Evolutionary conservation across 2,888 invertebrate species (phyloP), one percentile per base, ranked within the genome.

Genomic region (Teleogryllus oceanicus): DNA sequence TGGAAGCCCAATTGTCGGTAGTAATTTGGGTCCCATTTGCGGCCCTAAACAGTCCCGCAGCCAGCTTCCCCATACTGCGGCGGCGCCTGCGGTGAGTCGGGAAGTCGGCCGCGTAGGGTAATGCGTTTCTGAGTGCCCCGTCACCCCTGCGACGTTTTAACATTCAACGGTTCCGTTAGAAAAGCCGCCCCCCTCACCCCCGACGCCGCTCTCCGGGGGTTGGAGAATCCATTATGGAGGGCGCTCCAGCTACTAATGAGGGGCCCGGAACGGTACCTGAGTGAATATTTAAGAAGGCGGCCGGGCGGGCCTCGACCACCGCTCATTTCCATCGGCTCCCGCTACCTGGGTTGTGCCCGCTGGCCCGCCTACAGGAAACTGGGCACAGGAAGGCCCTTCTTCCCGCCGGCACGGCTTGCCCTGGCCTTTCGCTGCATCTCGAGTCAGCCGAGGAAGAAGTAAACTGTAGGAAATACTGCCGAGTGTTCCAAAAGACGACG

Each of bases 71-170:
- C 24, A 37, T 37, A 37, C 2, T 1, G 51, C 62, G 62, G 18
- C 62, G 13, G 62, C 18, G 62, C 62, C 62, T 62, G 62, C 62
- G 62, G 18, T 18, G 62, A 3, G 62, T 16, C 62, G 18, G 62
- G 4, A 10, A 62, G 13, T 18, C 62, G 3, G 62, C 18, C 16
- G 18, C 18, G 62, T 62, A 62, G 18, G 62, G 62, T 62, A 62
- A 62, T 62, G 62, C 62, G 62, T 62, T 62, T 62, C 62, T 62
- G 62, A 62, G 62, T 62, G 62, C 62, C 62, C 62, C 62, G 62
- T 18, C 18, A 8, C 62, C 62, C 62, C 18, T 18, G 62, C 62
- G 62, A 62, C 62, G 62, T 62, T 62, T 62, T 18, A 62, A 62
- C 62, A 62, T 62, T 62, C 62, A 62, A 16, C 62, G 62, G 62